Evolutionary conservation across 2,888 invertebrate species (phyloP), one percentile per base, ranked within the genome.

Genomic region (Lasioglossum lativentre): DNA sequence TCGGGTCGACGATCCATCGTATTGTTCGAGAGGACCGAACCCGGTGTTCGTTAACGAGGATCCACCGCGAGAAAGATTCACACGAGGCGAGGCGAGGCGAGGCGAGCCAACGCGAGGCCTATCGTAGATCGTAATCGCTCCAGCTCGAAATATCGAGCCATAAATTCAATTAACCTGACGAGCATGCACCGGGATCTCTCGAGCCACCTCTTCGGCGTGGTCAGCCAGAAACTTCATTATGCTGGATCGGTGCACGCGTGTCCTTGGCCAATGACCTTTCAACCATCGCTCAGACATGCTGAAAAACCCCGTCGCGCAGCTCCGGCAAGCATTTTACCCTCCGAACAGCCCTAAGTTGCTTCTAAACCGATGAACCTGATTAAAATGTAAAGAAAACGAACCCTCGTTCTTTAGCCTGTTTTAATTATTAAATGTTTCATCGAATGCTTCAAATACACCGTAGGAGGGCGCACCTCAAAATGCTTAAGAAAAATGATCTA

Each of bases 151-250:
- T 93, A 93, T 93, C 92, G 90, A 91, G 90, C 91, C 89, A 92
- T 93, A 93, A 93, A 93, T 93, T 92, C 91, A 93, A 93, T 93
- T 93, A 93, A 93, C 91, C 90, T 73, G 82, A 88, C 90, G 88
- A 89, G 84, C 89, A 80, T 59, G 88, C 86, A 89, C 86, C 86
- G 63, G 19, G 88, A 4, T 59, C 12, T 4, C 30, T 78, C 85
- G 83, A 88, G 78, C 79, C 74, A 52, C 68, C 77, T 75, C 14
- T 73, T 73, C 56, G 77, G 63, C 80, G 0, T 34, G 23, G 68
- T 23, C 68, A 52, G 56, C n/a, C 75, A 34, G 80, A 59, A 78
- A 85, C 83, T 87, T 86, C 80, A 56, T 86, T 86, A 83, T 47
- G n/a, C 52, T n/a, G 75, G 71, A 68, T 79, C 81, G 77, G 30